A percentile compares a stretch with the other conserved stretches of the same genome.
phyloP scores from a whole-genome alignment of 2,113 vertebrate genomes.

The Ptilonorhynchus violaceus region DNA sequence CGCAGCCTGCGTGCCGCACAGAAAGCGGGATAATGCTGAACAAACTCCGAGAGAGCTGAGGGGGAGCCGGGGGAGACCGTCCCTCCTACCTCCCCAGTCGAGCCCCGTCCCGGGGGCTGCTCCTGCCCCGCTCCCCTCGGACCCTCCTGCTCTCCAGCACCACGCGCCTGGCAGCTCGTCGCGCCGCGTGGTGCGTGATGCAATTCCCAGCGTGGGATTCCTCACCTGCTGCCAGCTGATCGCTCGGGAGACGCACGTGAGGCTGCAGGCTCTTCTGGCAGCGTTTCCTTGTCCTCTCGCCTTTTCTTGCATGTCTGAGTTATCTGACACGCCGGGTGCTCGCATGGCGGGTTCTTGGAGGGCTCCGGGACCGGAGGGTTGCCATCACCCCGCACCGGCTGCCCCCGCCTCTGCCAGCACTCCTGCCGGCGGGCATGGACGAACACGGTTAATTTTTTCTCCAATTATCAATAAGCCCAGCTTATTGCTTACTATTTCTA shows the following conservation, averaged over 20 bases:
- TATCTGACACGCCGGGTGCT: neutral
- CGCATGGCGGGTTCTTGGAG: neutral
- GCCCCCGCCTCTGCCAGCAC: neutral
- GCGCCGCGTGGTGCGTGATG: neutral
- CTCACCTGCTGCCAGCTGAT: slow-evolving; percentile 39
- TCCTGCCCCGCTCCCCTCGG: neutral
- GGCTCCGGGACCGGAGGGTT: neutral
- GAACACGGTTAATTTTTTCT: neutral
- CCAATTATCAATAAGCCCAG: neutral
- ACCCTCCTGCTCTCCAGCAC: neutral
- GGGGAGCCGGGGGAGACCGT: neutral
- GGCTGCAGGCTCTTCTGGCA: neutral
- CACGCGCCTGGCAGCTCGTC: neutral
- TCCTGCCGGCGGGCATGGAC: neutral
- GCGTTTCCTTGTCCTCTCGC: neutral
- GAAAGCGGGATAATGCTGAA: neutral
- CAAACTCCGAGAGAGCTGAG: neutral
- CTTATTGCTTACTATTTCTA: neutral
- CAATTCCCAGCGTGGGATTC: neutral
- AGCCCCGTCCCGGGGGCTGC: neutral
- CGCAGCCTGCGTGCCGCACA: neutral
- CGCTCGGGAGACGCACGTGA: neutral
- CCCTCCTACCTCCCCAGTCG: neutral
- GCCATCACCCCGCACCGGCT: neutral
- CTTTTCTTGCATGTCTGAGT: neutral